Percentiles rank a stretch among this genome's conserved stretches.
phyloP scores from a whole-genome alignment of 2,888 invertebrate species.

The Achlya flavicornis region DNA sequence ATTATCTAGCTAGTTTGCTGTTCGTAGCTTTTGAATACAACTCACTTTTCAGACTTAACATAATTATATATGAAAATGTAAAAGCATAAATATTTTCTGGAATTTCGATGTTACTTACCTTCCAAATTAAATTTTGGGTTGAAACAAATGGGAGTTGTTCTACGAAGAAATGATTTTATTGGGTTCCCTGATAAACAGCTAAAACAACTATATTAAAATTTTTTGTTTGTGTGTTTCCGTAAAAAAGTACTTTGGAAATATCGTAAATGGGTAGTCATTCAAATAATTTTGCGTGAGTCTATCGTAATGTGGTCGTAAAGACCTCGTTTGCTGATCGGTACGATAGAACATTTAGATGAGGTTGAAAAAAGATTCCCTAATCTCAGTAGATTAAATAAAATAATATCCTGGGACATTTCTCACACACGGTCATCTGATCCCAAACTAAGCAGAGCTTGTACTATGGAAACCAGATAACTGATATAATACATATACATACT shows the following conservation, averaged over 20 bases:
- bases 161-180: constrained; percentile 1
- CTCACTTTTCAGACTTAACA: neutral
- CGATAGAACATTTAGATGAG: neutral
- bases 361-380: neutral
- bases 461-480: no score
- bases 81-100: neutral
- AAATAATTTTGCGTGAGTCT: neutral
- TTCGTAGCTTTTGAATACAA: neutral
- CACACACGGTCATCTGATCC: no score
- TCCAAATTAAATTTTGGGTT: neutral
- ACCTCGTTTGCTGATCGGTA: neutral
- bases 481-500: no score
- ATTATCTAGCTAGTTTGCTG: neutral
- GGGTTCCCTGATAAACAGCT: neutral
- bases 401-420: no score
- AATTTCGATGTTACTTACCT: neutral
- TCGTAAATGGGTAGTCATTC: neutral
- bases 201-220: neutral
- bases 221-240: neutral
- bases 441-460: no score
- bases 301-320: neutral
- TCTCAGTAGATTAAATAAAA: neutral
- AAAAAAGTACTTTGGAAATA: neutral
- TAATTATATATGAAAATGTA: neutral
- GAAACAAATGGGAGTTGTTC: constrained; percentile 1